Percentiles rank a stretch among this genome's conserved stretches.
Conservation (phyloP, 2,113 vertebrate species). For the Pardalotus punctatus region DNA sequence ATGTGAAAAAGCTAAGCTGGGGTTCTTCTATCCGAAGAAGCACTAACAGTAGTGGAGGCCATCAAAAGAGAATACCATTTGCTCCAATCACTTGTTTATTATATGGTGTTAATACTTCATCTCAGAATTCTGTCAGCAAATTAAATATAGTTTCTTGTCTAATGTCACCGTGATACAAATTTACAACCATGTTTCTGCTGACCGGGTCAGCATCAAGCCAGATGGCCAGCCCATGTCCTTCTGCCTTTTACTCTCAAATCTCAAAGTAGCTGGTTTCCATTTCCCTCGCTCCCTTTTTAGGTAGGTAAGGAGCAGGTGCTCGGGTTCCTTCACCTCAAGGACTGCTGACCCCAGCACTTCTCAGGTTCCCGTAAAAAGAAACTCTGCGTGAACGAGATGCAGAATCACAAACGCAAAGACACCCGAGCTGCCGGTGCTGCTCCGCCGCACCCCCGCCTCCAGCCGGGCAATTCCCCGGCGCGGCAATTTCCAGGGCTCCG, state of each 20-base stretch:
- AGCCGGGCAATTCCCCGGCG: accelerated
- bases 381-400: background rate
- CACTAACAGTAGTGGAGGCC: background rate
- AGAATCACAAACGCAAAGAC: background rate
- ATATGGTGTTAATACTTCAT: background rate
- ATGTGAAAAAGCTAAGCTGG: background rate
- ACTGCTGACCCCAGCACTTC: constrained; percentile 13
- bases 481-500: accelerated
- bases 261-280: background rate
- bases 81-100: background rate
- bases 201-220: background rate
- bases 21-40: background rate
- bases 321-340: background rate
- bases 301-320: constrained; percentile 64
- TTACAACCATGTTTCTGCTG: background rate
- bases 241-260: background rate
- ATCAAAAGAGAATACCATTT: background rate
- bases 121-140: background rate
- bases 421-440: background rate
- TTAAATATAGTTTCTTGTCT: background rate
- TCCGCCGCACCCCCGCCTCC: background rate
- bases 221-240: background rate
- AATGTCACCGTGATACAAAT: background rate
- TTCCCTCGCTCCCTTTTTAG: constrained; percentile 66
- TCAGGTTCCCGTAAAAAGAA: constrained; percentile 12